Conservation (phyloP, 2,113 vertebrate genomes). For the Typhlomys cinereus region DNA sequence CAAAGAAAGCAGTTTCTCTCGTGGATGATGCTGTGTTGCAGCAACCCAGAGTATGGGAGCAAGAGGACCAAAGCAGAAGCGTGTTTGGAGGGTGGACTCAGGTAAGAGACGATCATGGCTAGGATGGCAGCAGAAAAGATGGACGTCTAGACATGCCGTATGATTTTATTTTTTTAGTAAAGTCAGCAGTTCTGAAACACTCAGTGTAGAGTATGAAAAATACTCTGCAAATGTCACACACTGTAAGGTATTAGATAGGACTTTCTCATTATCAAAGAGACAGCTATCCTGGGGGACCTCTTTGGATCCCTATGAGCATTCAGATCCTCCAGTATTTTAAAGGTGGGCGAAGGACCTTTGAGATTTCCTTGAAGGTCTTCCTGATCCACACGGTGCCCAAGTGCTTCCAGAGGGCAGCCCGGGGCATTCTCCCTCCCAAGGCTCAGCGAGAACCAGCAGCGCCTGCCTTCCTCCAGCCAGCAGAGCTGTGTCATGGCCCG, state of each 20-base stretch:
- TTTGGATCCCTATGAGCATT: neutral
- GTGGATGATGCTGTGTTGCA: neutral
- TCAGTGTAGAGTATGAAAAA: neutral
- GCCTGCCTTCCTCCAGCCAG: neutral
- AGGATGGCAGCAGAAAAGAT: neutral
- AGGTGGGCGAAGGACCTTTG: neutral
- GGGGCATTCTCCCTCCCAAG: neutral
- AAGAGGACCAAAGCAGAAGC: neutral
- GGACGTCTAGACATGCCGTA: neutral
- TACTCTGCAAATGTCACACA: neutral
- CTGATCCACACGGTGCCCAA: neutral
- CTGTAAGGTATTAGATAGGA: neutral
- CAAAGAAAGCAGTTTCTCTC: neutral
- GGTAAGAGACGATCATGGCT: neutral
- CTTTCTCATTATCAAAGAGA: neutral
- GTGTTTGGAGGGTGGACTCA: neutral
- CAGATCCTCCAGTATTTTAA: neutral
- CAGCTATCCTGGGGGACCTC: neutral
- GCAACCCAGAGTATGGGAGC: neutral
- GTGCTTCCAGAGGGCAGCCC: constrained; percentile 1
- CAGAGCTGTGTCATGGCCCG: constrained; percentile 6
- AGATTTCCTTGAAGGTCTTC: constrained; percentile 10
- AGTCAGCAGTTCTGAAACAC: neutral
- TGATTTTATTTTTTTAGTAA: no score
- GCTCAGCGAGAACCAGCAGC: neutral